These are phyloP conservation scores for Glandiceps talaboti DNA, from an alignment of 53 echinoderm and acorn worm species.

Conservation along the genomic window DNA sequence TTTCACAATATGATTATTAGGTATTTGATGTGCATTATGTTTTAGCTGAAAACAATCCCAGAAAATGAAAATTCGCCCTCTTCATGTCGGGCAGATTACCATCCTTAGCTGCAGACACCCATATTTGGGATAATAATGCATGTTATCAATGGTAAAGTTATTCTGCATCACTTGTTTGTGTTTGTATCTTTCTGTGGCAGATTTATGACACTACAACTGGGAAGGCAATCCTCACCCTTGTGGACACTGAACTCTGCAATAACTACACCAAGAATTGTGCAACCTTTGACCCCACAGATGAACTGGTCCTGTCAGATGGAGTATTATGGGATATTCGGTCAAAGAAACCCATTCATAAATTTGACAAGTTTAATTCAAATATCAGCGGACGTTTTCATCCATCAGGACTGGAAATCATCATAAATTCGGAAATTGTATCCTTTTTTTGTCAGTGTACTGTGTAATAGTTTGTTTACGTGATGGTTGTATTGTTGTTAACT, in stretches of 20 bases:
- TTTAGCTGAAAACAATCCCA: too few relatives aligned
- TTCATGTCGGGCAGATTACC: too few relatives aligned
- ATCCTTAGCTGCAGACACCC: too few relatives aligned
- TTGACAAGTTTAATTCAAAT: slow-evolving; percentile 90
- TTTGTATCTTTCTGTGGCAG: slow-evolving; percentile 16
- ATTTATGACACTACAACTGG: slow-evolving; percentile 84
- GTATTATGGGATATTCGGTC: slow-evolving; percentile 86
- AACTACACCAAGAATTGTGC: slow-evolving; percentile 93
- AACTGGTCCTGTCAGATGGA: slow-evolving; percentile 75
- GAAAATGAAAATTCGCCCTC: too few relatives aligned
- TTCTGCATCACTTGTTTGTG: not conserved
- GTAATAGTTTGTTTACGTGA: too few relatives aligned
- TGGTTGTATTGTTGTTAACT: too few relatives aligned
- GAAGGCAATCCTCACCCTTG: slow-evolving; percentile 49
- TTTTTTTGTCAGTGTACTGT: too few relatives aligned
- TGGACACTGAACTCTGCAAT: slow-evolving; percentile 64
- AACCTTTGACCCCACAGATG: slow-evolving; percentile 95
- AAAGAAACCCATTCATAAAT: slow-evolving; percentile 75
- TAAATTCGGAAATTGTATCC: slow-evolving; percentile 99
- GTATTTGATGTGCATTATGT: too few relatives aligned
- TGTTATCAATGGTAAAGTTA: not conserved
- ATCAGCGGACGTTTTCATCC: slow-evolving; percentile 90
- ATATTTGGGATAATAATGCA: too few relatives aligned
- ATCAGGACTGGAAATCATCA: slow-evolving; percentile 70
- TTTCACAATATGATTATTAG: too few relatives aligned